A percentile compares a stretch with the other conserved stretches of the same genome.
Conservation (phyloP, 2,113 vertebrate genomes). For the Xenopus borealis region DNA sequence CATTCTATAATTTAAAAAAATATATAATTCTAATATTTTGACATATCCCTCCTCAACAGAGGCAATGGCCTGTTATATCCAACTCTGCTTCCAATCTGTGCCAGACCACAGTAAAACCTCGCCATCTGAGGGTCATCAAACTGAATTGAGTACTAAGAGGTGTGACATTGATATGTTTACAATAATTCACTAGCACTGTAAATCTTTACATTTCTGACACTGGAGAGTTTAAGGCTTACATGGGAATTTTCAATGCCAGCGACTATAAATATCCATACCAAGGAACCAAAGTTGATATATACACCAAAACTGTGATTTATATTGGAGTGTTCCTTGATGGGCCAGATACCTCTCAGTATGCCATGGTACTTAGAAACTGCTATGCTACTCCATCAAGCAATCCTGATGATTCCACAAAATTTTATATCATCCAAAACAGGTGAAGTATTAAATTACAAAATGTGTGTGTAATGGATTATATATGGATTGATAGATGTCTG, state of each 20-base stretch:
- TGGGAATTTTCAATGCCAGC: slow-evolving; percentile 51
- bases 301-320: slow-evolving; percentile 47
- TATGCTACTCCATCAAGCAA: slow-evolving; percentile 5
- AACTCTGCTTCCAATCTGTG: too few relatives aligned
- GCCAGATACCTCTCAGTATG: slow-evolving; percentile 49
- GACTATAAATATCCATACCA: slow-evolving; percentile 49
- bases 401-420: slow-evolving; percentile 47
- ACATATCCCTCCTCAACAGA: too few relatives aligned
- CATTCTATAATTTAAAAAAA: too few relatives aligned
- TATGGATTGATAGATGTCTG: too few relatives aligned
- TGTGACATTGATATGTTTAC: too few relatives aligned
- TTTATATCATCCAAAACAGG: slow-evolving; percentile 56
- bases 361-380: slow-evolving; percentile 50
- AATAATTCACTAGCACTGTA: slow-evolving; percentile 30
- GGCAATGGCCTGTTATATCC: too few relatives aligned
- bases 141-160: too few relatives aligned
- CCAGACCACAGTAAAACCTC: too few relatives aligned
- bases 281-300: slow-evolving; percentile 39
- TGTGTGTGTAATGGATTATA: too few relatives aligned
- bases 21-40: too few relatives aligned
- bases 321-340: slow-evolving; percentile 49
- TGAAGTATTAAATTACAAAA: neutral
- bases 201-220: slow-evolving; percentile 51
- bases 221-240: slow-evolving; percentile 46
- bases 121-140: too few relatives aligned